Evolutionary conservation across 2,888 invertebrate species (phyloP).

Genomic region (Eledone cirrhosa): DNA sequence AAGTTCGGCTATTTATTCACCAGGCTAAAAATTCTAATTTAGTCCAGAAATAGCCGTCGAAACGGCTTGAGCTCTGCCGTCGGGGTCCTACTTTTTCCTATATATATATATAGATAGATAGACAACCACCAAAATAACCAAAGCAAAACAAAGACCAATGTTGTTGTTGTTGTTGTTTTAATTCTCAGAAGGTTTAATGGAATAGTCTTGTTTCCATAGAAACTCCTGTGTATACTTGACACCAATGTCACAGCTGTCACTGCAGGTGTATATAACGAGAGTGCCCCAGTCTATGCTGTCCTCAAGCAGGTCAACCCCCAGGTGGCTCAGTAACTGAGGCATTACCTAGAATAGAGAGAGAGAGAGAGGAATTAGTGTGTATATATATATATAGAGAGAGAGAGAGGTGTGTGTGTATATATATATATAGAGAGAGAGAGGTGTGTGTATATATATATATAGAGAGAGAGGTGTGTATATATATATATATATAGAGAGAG

Average conservation of each 20-base stretch:
- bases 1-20: too few species aligned
- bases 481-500: too few species aligned
- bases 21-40: too few species aligned
- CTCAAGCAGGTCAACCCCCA: conserved; percentile 73
- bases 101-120: too few species aligned
- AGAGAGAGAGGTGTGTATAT: too few species aligned
- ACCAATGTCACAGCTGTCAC: conserved; percentile 76
- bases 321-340: conserved; percentile 80
- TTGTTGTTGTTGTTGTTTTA: background rate
- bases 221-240: conserved; percentile 80
- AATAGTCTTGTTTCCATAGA: conserved; percentile 82
- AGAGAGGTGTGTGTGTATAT: background rate
- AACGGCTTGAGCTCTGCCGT: too few species aligned
- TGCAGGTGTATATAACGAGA: conserved; percentile 85
- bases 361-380: background rate
- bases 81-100: too few species aligned
- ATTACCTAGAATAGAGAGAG: conserved; percentile 77
- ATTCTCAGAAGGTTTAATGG: conserved; percentile 11
- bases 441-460: too few species aligned
- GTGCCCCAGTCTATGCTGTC: conserved; percentile 88
- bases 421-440: too few species aligned
- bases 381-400: background rate
- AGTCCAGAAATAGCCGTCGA: too few species aligned
- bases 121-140: too few species aligned
- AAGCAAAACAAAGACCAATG: too few species aligned